Evolutionary conservation across 1,140 invertebrate species (phyloP).

Genomic region (Liolophura sinensis): DNA sequence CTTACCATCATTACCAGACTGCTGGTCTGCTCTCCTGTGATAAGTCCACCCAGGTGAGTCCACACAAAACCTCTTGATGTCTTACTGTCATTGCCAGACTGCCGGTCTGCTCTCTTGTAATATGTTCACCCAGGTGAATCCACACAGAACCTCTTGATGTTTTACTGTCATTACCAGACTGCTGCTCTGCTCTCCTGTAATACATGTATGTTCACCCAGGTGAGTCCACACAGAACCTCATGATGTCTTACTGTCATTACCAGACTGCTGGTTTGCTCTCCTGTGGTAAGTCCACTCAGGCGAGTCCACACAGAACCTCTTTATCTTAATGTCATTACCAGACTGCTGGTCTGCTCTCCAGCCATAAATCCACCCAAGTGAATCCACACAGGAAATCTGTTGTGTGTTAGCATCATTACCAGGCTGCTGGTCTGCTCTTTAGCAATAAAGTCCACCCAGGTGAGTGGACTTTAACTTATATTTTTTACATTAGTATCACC

Average conservation of each 20-base stretch:
- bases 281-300: slow-evolving; percentile 43
- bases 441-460: slow-evolving; percentile 43
- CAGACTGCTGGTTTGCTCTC: slow-evolving; percentile 27
- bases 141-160: slow-evolving; percentile 26
- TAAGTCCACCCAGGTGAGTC: slow-evolving; percentile 39
- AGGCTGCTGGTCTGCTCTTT: slow-evolving; percentile 26
- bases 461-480: no score
- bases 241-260: slow-evolving; percentile 20
- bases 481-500: no score
- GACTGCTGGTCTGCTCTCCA: slow-evolving; percentile 28
- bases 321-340: slow-evolving; percentile 27
- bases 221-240: slow-evolving; percentile 5
- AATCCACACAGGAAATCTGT: background rate
- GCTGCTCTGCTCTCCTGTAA: slow-evolving; percentile 34
- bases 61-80: slow-evolving; percentile 6
- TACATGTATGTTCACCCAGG: slow-evolving; percentile 40
- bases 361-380: slow-evolving; percentile 42
- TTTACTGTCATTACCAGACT: slow-evolving; percentile 23
- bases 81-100: slow-evolving; percentile 23
- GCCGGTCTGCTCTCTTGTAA: slow-evolving; percentile 34
- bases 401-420: slow-evolving; percentile 20
- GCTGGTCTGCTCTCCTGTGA: slow-evolving; percentile 35
- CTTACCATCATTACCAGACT: slow-evolving; percentile 23
- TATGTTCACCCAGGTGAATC: slow-evolving; percentile 37
- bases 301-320: slow-evolving; percentile 22